Evolutionary conservation across 1,140 invertebrate genomes (phyloP), one percentile per base, ranked within the genome.

Genomic region (Eriocheir sinensis): DNA sequence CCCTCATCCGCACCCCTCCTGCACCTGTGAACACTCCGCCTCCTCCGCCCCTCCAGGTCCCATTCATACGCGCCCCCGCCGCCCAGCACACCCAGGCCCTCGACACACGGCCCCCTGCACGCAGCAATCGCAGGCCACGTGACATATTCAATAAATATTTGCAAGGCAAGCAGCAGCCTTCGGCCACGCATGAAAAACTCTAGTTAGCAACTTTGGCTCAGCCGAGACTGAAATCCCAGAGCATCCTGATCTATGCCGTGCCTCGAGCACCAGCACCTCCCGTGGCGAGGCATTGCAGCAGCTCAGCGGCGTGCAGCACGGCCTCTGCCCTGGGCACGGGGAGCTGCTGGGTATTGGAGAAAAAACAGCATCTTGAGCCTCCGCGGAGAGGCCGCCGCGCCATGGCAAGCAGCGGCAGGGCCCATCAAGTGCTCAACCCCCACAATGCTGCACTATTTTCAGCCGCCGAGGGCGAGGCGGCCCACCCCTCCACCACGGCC

Each of bases 381-480:
- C 17, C 40, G 44, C 38, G 86, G 90, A 34, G 90, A 32, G 30
- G 40, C 48, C 32, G 60, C 38, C 38, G 60, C 53, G 48, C 34
- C 36, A 91, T 79, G 48, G 79, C 60, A 72, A 72, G 60, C 60
- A 72, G 60, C 83, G 40, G 41, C 89, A 72, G 60, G 60, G 21
- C 60, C 27, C 8, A n/a, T 72, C 60, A 72, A 72, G 60, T 72
- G 60, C n/a, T 72, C 60, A 21, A 72, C 60, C 60, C 27, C 60
- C 27, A 72, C 88, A 80, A 88, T 90, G 94, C 94, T 88, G 89
- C 89, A 94, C 94, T 94, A 94, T 94, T 94, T 94, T 94, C 94
- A 94, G 94, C 94, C 32, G 60, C 53, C 41, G n/a, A 79, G 44
- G 89, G 89, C 41, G 21, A 72, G 60, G 89, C 34, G n/a, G 60